These are phyloP conservation scores for Prunella fulvescens DNA, from an alignment of 2,113 vertebrate species.

Conservation along the genomic window DNA sequence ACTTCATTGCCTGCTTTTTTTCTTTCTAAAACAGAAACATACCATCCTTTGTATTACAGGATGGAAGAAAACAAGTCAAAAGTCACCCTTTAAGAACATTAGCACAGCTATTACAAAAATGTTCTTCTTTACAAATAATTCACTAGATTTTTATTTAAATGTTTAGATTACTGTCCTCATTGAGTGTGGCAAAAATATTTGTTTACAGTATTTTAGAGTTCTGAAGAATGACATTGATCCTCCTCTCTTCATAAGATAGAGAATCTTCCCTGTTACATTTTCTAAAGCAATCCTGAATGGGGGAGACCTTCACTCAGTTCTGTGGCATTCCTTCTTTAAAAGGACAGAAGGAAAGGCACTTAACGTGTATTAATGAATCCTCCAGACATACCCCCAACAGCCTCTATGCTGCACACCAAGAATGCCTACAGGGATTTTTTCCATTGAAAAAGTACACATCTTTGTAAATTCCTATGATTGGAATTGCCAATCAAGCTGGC, in stretches of 20 bases:
- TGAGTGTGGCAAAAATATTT: not conserved
- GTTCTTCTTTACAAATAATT: not conserved
- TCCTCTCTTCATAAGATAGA: not conserved
- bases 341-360: conserved; percentile 27
- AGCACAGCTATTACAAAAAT: conserved; percentile 5
- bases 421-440: not conserved
- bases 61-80: conserved; percentile 22
- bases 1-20: conserved; percentile 50
- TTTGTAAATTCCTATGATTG: not conserved
- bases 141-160: not conserved
- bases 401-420: not conserved
- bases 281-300: not conserved
- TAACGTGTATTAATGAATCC: not conserved
- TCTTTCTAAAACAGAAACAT: conserved; percentile 13
- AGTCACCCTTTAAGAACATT: conserved; percentile 9
- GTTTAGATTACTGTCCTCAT: not conserved
- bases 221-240: not conserved
- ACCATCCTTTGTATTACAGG: not conserved
- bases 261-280: not conserved
- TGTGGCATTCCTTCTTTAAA: not conserved
- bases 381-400: not conserved
- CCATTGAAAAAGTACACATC: not conserved
- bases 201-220: not conserved
- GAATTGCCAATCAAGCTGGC: not conserved
- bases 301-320: not conserved